Conservation (phyloP, 2,797 vertebrate species). For the Aselliscus stoliczkanus region DNA sequence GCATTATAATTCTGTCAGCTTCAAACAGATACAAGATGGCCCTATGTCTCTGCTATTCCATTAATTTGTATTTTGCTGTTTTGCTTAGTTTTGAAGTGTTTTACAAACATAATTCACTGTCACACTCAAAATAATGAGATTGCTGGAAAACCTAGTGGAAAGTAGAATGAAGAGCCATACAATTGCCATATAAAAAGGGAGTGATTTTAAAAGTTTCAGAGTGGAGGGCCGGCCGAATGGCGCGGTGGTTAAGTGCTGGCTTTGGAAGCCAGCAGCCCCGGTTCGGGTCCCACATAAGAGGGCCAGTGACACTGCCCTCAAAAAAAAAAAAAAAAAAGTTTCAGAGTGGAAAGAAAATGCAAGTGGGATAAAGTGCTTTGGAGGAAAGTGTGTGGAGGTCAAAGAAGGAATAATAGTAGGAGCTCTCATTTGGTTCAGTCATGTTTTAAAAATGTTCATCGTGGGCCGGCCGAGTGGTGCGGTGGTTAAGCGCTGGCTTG, state of each 20-base stretch:
- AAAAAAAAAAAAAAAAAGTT: too few relatives aligned
- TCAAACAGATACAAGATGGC: not conserved
- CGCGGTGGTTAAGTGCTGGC: too few relatives aligned
- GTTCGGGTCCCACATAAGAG: too few relatives aligned
- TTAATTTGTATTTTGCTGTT: not conserved
- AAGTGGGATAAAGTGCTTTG: not conserved
- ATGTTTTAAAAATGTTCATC: too few relatives aligned
- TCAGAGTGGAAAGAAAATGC: not conserved
- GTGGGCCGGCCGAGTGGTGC: too few relatives aligned
- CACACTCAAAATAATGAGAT: not conserved
- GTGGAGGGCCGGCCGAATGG: too few relatives aligned
- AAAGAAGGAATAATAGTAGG: not conserved
- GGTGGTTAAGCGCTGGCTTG: too few relatives aligned
- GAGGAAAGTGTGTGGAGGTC: not conserved
- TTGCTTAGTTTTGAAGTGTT: not conserved
- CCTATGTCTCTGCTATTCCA: not conserved
- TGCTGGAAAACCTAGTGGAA: not conserved
- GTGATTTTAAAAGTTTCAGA: not conserved
- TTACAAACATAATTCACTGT: not conserved
- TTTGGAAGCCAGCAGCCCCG: too few relatives aligned
- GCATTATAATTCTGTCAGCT: not conserved
- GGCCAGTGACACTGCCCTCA: too few relatives aligned
- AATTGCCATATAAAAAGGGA: not conserved
- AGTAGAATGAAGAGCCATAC: not conserved
- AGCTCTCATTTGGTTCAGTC: not conserved